phyloP scores from a whole-genome alignment of 2,797 vertebrate species.

The Cirrhinus molitorella region DNA sequence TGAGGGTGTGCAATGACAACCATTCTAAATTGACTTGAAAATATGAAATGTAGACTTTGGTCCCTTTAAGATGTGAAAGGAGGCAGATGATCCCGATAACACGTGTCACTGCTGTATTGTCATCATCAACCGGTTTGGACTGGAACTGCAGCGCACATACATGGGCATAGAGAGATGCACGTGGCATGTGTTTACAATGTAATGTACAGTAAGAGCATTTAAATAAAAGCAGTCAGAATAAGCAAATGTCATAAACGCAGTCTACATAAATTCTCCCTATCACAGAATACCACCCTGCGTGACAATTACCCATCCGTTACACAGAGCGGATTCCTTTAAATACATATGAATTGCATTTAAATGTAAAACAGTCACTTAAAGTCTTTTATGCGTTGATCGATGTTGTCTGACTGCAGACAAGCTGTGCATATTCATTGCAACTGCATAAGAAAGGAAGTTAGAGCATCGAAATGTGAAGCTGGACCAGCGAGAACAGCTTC shows the following conservation, averaged over 20 bases:
- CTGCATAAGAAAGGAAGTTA: constrained; percentile 49
- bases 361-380: neutral
- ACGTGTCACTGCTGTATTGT: constrained; percentile 18
- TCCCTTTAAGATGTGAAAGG: constrained; percentile 22
- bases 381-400: neutral
- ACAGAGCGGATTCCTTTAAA: neutral
- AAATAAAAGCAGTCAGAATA: neutral
- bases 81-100: neutral
- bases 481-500: constrained; percentile 75
- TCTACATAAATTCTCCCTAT: neutral
- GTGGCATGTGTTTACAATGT: constrained; percentile 51
- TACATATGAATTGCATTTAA: neutral
- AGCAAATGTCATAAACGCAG: neutral
- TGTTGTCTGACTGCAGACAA: neutral
- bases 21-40: neutral
- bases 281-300: neutral
- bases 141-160: constrained; percentile 33
- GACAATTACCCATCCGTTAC: neutral
- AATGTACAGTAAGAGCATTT: neutral
- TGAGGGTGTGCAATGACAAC: neutral
- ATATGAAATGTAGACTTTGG: neutral
- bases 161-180: constrained; percentile 23
- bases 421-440: constrained; percentile 16
- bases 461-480: constrained; percentile 52
- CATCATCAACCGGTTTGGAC: constrained; percentile 58